Conservation (phyloP, 2,888 invertebrate genomes). For the Hedya salicella region DNA sequence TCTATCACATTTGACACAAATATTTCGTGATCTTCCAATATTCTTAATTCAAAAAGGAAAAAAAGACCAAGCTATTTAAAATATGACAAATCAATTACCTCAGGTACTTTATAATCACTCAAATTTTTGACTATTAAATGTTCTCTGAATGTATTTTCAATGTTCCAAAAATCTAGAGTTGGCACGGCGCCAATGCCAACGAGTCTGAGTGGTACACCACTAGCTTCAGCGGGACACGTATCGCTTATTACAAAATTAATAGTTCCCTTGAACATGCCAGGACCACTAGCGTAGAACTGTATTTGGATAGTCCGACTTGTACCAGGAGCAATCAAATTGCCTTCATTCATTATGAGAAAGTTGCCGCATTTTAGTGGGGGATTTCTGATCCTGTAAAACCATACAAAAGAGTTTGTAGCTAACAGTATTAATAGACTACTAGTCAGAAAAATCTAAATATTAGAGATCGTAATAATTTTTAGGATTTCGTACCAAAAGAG, state of each 20-base stretch:
- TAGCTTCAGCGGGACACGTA: constrained; percentile 78
- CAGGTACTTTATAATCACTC: constrained; percentile 79
- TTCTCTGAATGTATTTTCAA: constrained; percentile 85
- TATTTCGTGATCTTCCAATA: too few relatives aligned
- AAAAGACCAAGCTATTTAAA: constrained; percentile 16
- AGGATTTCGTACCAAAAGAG: too few relatives aligned
- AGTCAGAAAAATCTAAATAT: not conserved
- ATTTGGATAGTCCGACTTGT: constrained; percentile 74
- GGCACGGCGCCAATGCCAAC: constrained; percentile 85
- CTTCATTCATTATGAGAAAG: constrained; percentile 74
- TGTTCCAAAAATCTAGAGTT: constrained; percentile 82
- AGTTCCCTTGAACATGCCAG: constrained; percentile 72
- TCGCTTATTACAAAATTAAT: constrained; percentile 77
- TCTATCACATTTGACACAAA: too few relatives aligned
- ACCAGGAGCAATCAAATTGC: constrained; percentile 76
- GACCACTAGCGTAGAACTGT: constrained; percentile 69
- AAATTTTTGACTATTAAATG: constrained; percentile 83
- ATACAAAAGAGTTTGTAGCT: too few relatives aligned
- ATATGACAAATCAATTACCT: constrained; percentile 58
- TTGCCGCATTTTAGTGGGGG: constrained; percentile 76
- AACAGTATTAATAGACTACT: constrained; percentile 2
- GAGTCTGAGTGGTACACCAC: constrained; percentile 78
- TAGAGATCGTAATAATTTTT: too few relatives aligned
- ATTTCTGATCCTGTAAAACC: constrained; percentile 67
- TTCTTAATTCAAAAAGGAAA: too few relatives aligned